These are phyloP conservation scores for Lomographa bimaculata DNA, from an alignment of 2,888 invertebrate species.

Conservation along the genomic window DNA sequence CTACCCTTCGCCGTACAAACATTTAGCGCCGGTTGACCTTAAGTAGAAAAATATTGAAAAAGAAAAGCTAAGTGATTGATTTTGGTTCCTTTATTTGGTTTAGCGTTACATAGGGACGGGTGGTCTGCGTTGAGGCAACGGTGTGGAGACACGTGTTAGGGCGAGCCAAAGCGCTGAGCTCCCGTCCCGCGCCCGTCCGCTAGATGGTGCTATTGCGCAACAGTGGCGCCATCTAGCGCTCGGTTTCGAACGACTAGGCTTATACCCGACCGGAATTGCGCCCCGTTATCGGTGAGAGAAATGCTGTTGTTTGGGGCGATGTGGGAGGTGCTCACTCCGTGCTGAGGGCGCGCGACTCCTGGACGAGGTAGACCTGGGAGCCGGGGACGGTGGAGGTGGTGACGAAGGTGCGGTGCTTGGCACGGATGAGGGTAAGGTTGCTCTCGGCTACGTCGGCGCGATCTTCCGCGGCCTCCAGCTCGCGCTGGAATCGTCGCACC, in stretches of 20 bases:
- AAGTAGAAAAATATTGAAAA: slow-evolving; percentile 75
- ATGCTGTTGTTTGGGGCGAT: slow-evolving; percentile 69
- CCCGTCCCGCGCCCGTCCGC: slow-evolving; percentile 60
- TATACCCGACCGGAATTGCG: slow-evolving; percentile 80
- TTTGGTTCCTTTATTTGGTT: slow-evolving; percentile 79
- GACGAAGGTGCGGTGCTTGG: slow-evolving; percentile 99
- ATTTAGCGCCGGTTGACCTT: slow-evolving; percentile 69
- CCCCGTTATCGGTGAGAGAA: slow-evolving; percentile 70
- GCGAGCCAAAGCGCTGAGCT: slow-evolving; percentile 70
- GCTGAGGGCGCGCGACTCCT: slow-evolving; percentile 89
- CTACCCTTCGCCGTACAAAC: slow-evolving; percentile 64
- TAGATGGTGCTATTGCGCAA: slow-evolving; percentile 45
- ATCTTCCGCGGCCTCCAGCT: slow-evolving; percentile 98
- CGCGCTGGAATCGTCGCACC: slow-evolving; percentile 99
- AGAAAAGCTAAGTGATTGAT: slow-evolving; percentile 63
- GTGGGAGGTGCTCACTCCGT: slow-evolving; percentile 60
- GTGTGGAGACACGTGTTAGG: slow-evolving; percentile 76
- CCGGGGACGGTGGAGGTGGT: slow-evolving; percentile 96
- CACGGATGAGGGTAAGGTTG: slow-evolving; percentile 96
- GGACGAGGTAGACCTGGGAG: slow-evolving; percentile 95
- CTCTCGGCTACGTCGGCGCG: slow-evolving; percentile 97
- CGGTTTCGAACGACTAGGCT: slow-evolving; percentile 77
- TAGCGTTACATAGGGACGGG: slow-evolving; percentile 73
- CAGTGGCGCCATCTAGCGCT: slow-evolving; percentile 53
- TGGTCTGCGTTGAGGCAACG: slow-evolving; percentile 67